A percentile compares a stretch with the other conserved stretches of the same genome.
Evolutionary conservation across 2,113 vertebrate species (phyloP).

Genomic region (Saguinus midas): DNA sequence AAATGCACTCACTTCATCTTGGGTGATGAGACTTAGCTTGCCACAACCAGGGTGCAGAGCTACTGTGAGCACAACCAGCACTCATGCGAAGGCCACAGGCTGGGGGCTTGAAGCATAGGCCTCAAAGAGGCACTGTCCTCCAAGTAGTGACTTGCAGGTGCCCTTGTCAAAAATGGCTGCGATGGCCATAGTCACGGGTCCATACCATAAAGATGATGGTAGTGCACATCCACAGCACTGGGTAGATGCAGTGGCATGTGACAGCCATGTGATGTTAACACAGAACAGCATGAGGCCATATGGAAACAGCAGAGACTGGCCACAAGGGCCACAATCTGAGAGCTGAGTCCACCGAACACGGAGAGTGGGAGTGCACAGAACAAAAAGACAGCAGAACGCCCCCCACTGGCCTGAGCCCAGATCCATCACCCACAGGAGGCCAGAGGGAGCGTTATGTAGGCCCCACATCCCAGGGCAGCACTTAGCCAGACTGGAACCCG

Average conservation of each 20-base stretch:
- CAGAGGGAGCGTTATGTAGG: conserved; percentile 87
- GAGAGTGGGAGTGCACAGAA: conserved; percentile 87
- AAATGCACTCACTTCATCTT: conserved; percentile 90
- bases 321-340: conserved; percentile 89
- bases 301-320: conserved; percentile 90
- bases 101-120: conserved; percentile 89
- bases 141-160: conserved; percentile 86
- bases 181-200: conserved; percentile 89
- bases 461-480: conserved; percentile 74
- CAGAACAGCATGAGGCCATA: conserved; percentile 89
- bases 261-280: conserved; percentile 89
- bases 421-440: conserved; percentile 84
- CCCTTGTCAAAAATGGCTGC: conserved; percentile 86
- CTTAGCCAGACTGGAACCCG: conserved; percentile 36
- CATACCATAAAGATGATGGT: conserved; percentile 88
- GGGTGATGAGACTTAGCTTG: conserved; percentile 88
- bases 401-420: conserved; percentile 86
- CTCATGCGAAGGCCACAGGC: conserved; percentile 87
- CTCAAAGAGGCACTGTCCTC: conserved; percentile 90
- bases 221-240: conserved; percentile 88
- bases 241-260: conserved; percentile 88
- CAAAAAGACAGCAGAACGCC: conserved; percentile 87
- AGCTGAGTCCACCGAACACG: conserved; percentile 87
- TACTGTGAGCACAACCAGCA: conserved; percentile 87
- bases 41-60: conserved; percentile 87